Percentiles rank a stretch among this genome's conserved stretches.
These are phyloP conservation scores for Pycnonotus jocosus DNA, from an alignment of 2,113 vertebrate species.

Conservation along the genomic window DNA sequence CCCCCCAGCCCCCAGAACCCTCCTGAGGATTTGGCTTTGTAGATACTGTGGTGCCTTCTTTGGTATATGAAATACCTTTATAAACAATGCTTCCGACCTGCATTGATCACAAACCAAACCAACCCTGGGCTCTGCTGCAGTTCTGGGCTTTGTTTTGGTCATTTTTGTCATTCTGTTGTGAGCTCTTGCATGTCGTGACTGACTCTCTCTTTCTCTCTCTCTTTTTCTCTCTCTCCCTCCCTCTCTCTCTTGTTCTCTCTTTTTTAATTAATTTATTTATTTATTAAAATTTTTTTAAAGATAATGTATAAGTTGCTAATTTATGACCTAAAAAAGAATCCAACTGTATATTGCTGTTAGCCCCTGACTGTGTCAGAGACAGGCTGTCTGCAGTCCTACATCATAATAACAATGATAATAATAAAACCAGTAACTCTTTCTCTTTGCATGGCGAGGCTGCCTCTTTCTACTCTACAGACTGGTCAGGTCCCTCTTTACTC, in stretches of 20 bases:
- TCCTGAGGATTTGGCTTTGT: slow-evolving; percentile 53
- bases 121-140: slow-evolving; percentile 31
- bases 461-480: not conserved
- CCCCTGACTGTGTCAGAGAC: slow-evolving; percentile 20
- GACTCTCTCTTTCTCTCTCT: not conserved
- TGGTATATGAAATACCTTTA: slow-evolving; percentile 46
- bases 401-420: not conserved
- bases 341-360: slow-evolving; percentile 18
- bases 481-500: not conserved
- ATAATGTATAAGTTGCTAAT: slow-evolving; percentile 34
- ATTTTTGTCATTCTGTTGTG: not conserved
- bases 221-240: not conserved
- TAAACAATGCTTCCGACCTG: slow-evolving; percentile 48
- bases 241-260: not conserved
- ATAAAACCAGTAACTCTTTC: slow-evolving; percentile 4
- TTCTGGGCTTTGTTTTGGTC: slow-evolving; percentile 49
- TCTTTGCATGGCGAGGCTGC: slow-evolving; percentile 52
- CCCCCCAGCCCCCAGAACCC: not conserved
- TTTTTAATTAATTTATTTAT: slow-evolving; percentile 5
- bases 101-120: slow-evolving; percentile 44
- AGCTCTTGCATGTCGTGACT: slow-evolving; percentile 21
- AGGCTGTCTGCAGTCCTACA: not conserved
- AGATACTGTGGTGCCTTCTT: slow-evolving; percentile 55
- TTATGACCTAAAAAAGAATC: slow-evolving; percentile 20
- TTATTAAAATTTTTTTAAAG: slow-evolving; percentile 48